Evolutionary conservation across 1,140 invertebrate genomes (phyloP), one percentile per base, ranked within the genome.

Genomic region (Dendrolimus kikuchii): DNA sequence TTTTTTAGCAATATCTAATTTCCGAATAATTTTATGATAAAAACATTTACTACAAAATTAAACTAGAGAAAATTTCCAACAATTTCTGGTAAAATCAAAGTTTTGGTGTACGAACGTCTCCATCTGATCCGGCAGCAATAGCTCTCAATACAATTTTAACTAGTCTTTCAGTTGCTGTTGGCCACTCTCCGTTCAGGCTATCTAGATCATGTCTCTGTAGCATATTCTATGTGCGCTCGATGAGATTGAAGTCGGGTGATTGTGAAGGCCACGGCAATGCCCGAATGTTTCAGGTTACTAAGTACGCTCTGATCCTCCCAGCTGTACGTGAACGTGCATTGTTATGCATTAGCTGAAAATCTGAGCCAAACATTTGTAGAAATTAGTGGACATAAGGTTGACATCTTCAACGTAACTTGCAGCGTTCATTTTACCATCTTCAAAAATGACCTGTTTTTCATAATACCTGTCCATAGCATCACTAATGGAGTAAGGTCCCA

Each of bases 291-390:
- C 23, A 1, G 23, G 23, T 23, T 23, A 3, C 23, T 3, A 23
- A 23, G 23, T 23, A 23, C 23, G 1, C 23, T 23, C 1, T 23
- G 23, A 3, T 23, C 23, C 23, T 23, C 45, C 38, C 38, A 58
- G 45, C 49, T 58, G 56, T 53, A 49, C 53, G 45, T 40, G 52
- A 51, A 57, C 44, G 44, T 38, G 47, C 55, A 61, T 61, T 61
- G 55, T 46, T 49, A 57, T 51, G 46, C 40, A 57, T 51, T 5
- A 57, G 46, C 49, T 38, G 46, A 39, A 59, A 59, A 53, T 38
- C 57, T 9, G 42, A 46, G 48, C 40, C 41, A 55, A 2, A 7
- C 43, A 23, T 23, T 51, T 51, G 45, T 57, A 49, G 49, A 9
- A 57, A 57, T 51, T 39, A 39, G 8, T 5, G 46, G 7, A 44